Evolutionary conservation across 2,888 invertebrate genomes (phyloP).

Genomic region (Apodemia duryi): DNA sequence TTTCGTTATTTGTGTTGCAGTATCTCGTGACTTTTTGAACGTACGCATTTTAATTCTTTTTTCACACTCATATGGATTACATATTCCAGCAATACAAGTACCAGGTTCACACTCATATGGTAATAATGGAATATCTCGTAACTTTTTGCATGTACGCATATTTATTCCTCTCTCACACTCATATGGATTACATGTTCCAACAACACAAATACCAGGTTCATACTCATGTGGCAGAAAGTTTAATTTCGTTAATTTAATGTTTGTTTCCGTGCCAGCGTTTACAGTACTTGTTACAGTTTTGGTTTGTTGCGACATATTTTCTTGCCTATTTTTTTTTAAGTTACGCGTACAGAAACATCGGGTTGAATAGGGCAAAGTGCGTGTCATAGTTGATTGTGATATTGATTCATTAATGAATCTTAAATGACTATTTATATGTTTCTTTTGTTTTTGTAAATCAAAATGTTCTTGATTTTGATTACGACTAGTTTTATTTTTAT

Average conservation of each 20-base stretch:
- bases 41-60: conserved; percentile 35
- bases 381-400: conserved; percentile 26
- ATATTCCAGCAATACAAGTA: conserved; percentile 37
- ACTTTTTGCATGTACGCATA: conserved; percentile 25
- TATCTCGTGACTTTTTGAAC: conserved; percentile 20
- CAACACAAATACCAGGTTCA: conserved; percentile 38
- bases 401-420: conserved; percentile 20
- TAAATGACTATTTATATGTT: conserved; percentile 23
- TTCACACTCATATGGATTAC: conserved; percentile 38
- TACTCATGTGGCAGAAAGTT: conserved; percentile 35
- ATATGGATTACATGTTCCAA: conserved; percentile 38
- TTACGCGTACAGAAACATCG: conserved; percentile 43
- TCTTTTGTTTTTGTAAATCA: background rate
- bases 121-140: conserved; percentile 13
- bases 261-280: background rate
- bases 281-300: background rate
- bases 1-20: conserved; percentile 18
- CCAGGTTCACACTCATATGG: conserved; percentile 41
- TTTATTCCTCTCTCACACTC: conserved; percentile 38
- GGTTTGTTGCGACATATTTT: background rate
- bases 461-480: background rate
- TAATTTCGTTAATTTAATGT: background rate
- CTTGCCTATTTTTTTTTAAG: conserved; percentile 32
- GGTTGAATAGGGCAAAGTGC: conserved; percentile 29
- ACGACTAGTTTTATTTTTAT: background rate